Evolutionary conservation across 2,113 vertebrate genomes (phyloP), one percentile per base, ranked within the genome.

Genomic region (Mionectes macconnelli): DNA sequence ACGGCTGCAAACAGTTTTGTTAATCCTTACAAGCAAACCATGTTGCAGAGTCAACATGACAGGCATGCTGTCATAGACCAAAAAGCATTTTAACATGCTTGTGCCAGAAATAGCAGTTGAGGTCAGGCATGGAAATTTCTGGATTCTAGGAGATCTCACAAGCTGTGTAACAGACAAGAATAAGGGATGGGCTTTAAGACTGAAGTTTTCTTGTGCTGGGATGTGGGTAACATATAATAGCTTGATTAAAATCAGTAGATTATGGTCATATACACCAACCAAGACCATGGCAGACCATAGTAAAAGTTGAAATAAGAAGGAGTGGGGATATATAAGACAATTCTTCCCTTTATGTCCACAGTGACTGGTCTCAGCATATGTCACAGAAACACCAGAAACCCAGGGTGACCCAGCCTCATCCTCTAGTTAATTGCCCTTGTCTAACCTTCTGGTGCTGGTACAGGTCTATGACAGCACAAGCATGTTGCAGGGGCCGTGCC

Each of bases 101-200:
- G 21, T 35, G 39, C 20, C 50, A 89, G 73, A 87, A 86, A 77
- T 4, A 55, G 22, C 40, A 50, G 8, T 14, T 62, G 67, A 50
- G 40, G 13, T 28, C 12, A 27, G 28, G 76, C 60, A 67, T 39
- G 17, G 23, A 62, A 78, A 35, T 30, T 74, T 27, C 14, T 50
- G 27, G 4, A 8, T 25, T 92, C 86, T 55, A 77, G 37, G 25
- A 76, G 37, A 44, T 35, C 21, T 78, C 55, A 50, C 3, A 25
- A 55, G 12, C 27, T 0, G 0, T 33, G 8, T 13, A 45, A 70
- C 18, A 81, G n/a, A 60, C 31, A 33, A 10, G n/a, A 5, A 22
- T 22, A 33, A 40, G 68, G 13, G 21, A 56, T 19, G 24, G 16
- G 23, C 12, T 70, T 81, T 50, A 66, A 69, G 37, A 83, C 8